Evolutionary conservation across 2,797 vertebrate species (phyloP).

Genomic region (Naso thynnoides): DNA sequence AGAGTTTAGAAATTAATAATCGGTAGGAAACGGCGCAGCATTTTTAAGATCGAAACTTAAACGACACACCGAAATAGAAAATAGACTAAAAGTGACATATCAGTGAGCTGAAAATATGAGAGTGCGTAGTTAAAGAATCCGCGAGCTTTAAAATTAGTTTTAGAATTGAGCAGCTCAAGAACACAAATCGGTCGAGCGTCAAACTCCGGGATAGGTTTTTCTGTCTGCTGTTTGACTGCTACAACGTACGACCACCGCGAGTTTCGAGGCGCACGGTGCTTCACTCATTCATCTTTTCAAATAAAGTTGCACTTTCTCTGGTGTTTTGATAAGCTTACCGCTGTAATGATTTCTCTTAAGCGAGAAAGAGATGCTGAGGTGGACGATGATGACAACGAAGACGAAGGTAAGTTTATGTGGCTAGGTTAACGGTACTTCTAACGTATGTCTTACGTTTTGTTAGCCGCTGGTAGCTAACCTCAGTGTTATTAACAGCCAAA

Average conservation of each 20-base stretch:
- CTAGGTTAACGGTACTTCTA: no score
- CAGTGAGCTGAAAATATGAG: accelerated
- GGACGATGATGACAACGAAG: constrained; percentile 81
- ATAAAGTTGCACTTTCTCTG: not conserved
- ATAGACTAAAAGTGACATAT: no score
- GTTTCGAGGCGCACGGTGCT: constrained; percentile 49
- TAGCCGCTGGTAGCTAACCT: constrained; percentile 41
- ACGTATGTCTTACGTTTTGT: constrained; percentile 26
- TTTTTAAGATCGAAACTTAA: not conserved
- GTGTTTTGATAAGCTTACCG: not conserved
- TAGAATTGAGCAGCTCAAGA: not conserved
- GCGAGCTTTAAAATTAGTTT: not conserved
- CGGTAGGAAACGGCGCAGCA: not conserved
- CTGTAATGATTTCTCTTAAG: constrained; percentile 80
- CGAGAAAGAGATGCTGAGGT: constrained; percentile 78
- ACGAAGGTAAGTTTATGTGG: constrained; percentile 62
- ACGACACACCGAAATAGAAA: not conserved
- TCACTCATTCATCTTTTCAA: constrained; percentile 45
- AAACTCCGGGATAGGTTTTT: constrained; percentile 69
- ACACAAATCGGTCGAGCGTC: no score
- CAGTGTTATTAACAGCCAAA: constrained; percentile 4
- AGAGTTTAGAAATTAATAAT: constrained; percentile 39
- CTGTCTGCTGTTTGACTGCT: not conserved
- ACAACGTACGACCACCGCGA: constrained; percentile 58
- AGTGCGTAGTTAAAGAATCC: not conserved